Percentiles rank a stretch among this genome's conserved stretches.
phyloP scores from a whole-genome alignment of 2,888 invertebrate species.

The Drosophila acutilabella region DNA sequence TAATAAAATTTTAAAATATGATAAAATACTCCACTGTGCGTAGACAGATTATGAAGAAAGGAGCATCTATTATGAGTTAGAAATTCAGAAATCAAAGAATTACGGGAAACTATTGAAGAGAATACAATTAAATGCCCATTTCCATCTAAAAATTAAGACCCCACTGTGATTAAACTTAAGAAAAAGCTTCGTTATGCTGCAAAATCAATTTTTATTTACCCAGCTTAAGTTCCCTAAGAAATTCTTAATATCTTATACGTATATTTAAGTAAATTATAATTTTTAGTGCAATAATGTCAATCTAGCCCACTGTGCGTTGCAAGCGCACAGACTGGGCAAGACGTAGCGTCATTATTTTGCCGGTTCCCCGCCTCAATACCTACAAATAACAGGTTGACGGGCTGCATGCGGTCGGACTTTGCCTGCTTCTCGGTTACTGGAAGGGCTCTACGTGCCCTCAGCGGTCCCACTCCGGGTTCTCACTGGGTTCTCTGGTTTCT shows the following conservation, averaged over 20 bases:
- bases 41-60: too few relatives aligned
- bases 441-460: background rate
- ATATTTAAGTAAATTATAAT: background rate
- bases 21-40: too few relatives aligned
- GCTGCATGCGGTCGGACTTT: conserved; percentile 47
- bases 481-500: background rate
- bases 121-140: too few relatives aligned
- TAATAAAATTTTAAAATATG: too few relatives aligned
- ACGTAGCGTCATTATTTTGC: conserved; percentile 71
- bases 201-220: too few relatives aligned
- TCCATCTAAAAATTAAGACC: too few relatives aligned
- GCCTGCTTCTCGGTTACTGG: conserved; percentile 8
- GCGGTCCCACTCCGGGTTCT: background rate
- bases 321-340: background rate
- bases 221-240: too few relatives aligned
- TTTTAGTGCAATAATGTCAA: background rate
- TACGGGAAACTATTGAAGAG: too few relatives aligned
- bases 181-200: too few relatives aligned
- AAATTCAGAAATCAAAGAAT: too few relatives aligned
- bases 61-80: too few relatives aligned
- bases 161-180: too few relatives aligned
- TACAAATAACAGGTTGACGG: conserved; percentile 22
- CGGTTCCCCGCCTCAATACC: background rate
- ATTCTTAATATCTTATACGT: background rate
- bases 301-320: background rate